Evolutionary conservation across 2,113 vertebrate species (phyloP), one percentile per base, ranked within the genome.

Genomic region (Aepyceros melampus): DNA sequence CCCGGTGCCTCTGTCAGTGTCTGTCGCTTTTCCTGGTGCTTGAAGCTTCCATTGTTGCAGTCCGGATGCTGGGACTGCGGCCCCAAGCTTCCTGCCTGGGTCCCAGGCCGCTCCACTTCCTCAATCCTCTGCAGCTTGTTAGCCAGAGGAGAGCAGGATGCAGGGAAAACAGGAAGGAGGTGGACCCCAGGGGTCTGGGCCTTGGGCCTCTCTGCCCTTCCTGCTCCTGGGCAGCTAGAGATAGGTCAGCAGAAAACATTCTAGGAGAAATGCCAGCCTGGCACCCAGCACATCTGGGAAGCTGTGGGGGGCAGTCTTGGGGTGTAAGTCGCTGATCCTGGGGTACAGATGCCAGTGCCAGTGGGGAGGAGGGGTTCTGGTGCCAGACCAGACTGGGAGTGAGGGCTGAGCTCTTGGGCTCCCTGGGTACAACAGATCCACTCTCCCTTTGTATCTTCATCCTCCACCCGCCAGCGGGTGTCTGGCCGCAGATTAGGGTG

Each of bases 161-260:
- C 96, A 98, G 93, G 98, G 96, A 97, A 98, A 98, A 97, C 97
- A 98, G 96, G 98, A 98, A 98, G 97, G 96, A 98, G 96, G 93
- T 85, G 79, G 96, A 89, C 79, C 92, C 97, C 82, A 81, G 60
- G 97, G 78, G 51, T 96, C 94, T 95, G 97, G 64, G 94, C 84
- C 94, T 71, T 0, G 1, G 95, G 96, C 97, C 87, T 96, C 87
- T 91, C 87, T 97, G 95, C 97, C 92, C 97, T 97, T 98, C 97
- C 98, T 98, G 97, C 95, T 81, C 81, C 81, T 94, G 95, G 96
- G 87, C 64, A 89, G 88, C 23, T 74, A 95, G 93, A 96, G 98
- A 95, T 96, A 87, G 97, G 60, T 98, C 97, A 98, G 98, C 97
- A 98, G 96, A 98, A 98, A 97, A 86, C 51, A 23, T 79, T 93